Evolutionary conservation across 92 coral and sea anemone genomes (phyloP), one percentile per base, ranked within the genome.

Genomic region (Parazoanthus atlanticus): DNA sequence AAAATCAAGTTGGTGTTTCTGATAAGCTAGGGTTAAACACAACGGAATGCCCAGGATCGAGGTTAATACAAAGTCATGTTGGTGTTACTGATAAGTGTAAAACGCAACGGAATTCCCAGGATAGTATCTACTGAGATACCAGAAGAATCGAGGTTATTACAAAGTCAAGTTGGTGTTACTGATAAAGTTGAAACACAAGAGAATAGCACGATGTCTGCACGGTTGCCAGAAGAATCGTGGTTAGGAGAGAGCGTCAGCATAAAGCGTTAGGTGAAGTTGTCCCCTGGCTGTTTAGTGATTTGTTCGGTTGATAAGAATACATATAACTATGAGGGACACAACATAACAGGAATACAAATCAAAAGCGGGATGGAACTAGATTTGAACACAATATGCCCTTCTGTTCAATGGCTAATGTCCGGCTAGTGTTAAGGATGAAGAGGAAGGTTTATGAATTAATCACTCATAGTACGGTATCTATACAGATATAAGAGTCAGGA

Each of bases 1-100:
- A 94, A 38, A 54, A 91, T 93, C 31, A 90, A 91, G 40, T 74
- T 85, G 16, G 98, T 93, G 91, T 94, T 95, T 36, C 91, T 91
- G 81, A 95, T 86, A 29, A 95, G n/a, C n/a, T n/a, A n/a, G 26
- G 3, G 98, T 93, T 69, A 93, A 95, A 78, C 95, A 93, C 85
- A 88, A 92, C 33, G 94, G 91, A 34, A 95, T 88, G 36, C 82
- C 92, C 71, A 84, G 61, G 70, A n/a, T n/a, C n/a, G n/a, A n/a
- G n/a, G n/a, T n/a, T n/a, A n/a, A n/a, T n/a, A n/a, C n/a, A n/a
- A n/a, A n/a, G n/a, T n/a, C n/a, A n/a, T n/a, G 28, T 72, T 89
- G 17, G 98, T 94, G 91, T 94, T 96, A 38, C 93, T 91, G 85
- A 96, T 88, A 32, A 96, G 41, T 0, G 98, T 94, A 69, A 96